Evolutionary conservation across 2,797 vertebrate genomes (phyloP).

Genomic region (Onychomys arenicola): DNA sequence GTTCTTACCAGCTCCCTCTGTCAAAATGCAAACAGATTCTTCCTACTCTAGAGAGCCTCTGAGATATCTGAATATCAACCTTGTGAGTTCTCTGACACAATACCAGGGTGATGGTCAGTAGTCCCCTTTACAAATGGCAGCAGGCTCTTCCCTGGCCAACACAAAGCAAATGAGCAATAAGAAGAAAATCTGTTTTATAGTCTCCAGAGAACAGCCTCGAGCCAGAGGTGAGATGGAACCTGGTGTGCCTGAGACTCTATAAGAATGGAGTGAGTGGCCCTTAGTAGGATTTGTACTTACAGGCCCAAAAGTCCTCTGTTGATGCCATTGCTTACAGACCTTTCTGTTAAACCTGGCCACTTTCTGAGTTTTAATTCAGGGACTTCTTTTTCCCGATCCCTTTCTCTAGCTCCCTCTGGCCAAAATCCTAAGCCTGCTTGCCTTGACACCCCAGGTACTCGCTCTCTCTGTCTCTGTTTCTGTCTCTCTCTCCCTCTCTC

Average conservation of each 20-base stretch:
- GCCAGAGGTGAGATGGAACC: background rate
- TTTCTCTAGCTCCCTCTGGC: background rate
- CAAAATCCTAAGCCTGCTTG: background rate
- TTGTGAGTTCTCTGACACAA: background rate
- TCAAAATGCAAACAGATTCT: background rate
- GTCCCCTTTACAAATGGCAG: background rate
- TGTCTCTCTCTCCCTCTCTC: background rate
- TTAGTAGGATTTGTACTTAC: background rate
- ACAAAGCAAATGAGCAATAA: background rate
- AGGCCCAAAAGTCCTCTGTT: background rate
- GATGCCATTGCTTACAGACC: background rate
- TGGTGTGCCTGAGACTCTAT: background rate
- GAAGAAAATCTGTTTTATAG: background rate
- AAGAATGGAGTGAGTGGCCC: background rate
- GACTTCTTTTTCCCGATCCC: background rate
- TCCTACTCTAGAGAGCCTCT: background rate
- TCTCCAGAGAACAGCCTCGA: background rate
- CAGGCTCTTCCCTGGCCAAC: background rate
- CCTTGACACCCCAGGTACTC: background rate
- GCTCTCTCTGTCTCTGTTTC: background rate
- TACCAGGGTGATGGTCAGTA: background rate
- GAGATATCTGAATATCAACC: background rate
- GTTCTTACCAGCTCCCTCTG: background rate
- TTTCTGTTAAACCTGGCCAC: background rate
- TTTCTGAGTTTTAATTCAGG: background rate